Base-by-base conservation (phyloP, 1,140 invertebrate species). In the Chironomus tepperi region DNA sequence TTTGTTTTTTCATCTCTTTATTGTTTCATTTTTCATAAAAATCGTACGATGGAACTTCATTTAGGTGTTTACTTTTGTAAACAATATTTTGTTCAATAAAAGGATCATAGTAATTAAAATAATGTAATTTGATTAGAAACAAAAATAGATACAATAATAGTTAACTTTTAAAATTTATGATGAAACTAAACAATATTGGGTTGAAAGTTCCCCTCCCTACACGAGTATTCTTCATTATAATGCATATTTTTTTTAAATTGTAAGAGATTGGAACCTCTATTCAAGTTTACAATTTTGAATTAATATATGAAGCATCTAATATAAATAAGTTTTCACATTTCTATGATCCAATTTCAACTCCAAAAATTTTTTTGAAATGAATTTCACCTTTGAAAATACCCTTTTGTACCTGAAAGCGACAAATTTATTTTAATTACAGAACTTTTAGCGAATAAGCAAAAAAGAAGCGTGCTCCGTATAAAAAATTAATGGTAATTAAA, bases 401-500 rank as follows among this genome's bases (percentile, higher is more conserved):
- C 24, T 34, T 34, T 34, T 34, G 24, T 5, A 34, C 24, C n/a
- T 57, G 47, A 57, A 57, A 57, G 18, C n/a, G 65, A 70, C 65
- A 70, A 21, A 70, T 70, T 70, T 21, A 70, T 70, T 70, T 70
- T 70, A 70, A 70, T 70, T 70, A 70, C 65, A 18, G 47, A 57
- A 57, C 47, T 57, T 57, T 57, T 57, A 57, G 47, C 47, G 9
- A 15, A 12, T n/a, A 57, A 57, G 47, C 47, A 12, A 57, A 57
- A 12, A 57, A 12, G n/a, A 12, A 57, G 47, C n/a, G 47, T 57
- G 47, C 47, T 15, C 10, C 9, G 18, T 21, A 70, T 70, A 70
- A 70, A 70, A 70, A 70, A 19, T 70, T 70, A 70, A 70, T 19
- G 65, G 19, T 70, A 70, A 70, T 70, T 70, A 70, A 70, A 70